Evolutionary conservation across 2,888 invertebrate species (phyloP).

Genomic region (Platycnemis pennipes): DNA sequence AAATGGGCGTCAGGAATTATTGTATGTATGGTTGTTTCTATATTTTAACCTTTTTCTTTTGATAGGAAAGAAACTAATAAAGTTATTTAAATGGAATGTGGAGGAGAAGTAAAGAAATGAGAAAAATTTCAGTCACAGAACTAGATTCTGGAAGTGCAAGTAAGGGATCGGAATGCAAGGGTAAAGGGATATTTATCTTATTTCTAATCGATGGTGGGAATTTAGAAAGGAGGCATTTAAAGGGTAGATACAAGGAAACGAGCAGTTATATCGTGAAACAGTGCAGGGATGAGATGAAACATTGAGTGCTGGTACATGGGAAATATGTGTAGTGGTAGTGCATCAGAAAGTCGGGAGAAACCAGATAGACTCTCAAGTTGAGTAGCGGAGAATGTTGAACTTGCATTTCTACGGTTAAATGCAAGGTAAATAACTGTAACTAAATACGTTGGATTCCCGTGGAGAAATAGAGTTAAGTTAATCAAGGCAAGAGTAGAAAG

Average conservation of each 20-base stretch:
- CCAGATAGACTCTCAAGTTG: no score
- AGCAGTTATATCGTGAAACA: not conserved
- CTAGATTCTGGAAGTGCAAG: not conserved
- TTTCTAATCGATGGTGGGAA: not conserved
- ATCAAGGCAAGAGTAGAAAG: no score
- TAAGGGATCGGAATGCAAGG: not conserved
- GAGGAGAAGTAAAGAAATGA: not conserved
- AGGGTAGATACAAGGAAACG: not conserved
- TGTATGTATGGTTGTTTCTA: no score
- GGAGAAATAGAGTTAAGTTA: no score
- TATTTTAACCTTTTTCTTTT: no score
- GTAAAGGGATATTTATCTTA: not conserved
- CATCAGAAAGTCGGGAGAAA: no score
- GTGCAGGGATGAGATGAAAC: not conserved
- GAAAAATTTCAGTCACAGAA: not conserved
- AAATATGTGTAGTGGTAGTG: not conserved
- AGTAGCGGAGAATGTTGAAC: no score
- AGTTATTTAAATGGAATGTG: not conserved
- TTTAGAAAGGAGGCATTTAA: not conserved
- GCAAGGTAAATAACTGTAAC: no score
- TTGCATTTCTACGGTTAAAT: no score
- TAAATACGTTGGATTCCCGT: no score
- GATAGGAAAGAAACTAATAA: no score
- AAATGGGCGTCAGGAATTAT: no score
- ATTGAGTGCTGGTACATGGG: not conserved